Evolutionary conservation across 2,888 invertebrate species (phyloP).

Genomic region (Boloria selene): DNA sequence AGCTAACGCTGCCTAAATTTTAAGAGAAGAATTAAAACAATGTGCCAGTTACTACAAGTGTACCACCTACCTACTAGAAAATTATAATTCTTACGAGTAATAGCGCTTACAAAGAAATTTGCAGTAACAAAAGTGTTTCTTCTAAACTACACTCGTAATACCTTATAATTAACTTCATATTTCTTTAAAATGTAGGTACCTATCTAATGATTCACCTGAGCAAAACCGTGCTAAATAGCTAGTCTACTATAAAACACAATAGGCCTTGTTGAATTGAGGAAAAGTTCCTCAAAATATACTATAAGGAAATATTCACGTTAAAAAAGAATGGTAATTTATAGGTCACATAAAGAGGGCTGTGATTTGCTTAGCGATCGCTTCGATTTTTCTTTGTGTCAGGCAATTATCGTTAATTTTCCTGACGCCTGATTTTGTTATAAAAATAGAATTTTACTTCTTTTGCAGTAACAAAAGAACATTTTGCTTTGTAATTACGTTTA

Average conservation of each 20-base stretch:
- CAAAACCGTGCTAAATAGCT: no score
- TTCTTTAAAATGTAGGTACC: no score
- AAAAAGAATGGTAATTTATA: slow-evolving; percentile 34
- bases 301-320: slow-evolving; percentile 10
- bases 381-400: slow-evolving; percentile 53
- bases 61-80: no score
- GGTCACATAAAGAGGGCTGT: slow-evolving; percentile 37
- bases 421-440: slow-evolving; percentile 47
- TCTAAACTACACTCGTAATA: no score
- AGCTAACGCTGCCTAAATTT: no score
- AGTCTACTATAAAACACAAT: neutral
- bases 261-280: neutral
- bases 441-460: slow-evolving; percentile 49
- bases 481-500: slow-evolving; percentile 21
- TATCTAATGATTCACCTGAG: no score
- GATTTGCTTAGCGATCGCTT: slow-evolving; percentile 52
- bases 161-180: no score
- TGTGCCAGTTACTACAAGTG: no score
- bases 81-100: no score
- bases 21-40: no score
- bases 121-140: no score
- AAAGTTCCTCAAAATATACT: neutral
- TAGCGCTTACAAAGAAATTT: no score
- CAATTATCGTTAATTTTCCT: slow-evolving; percentile 60
- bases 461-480: slow-evolving; percentile 17